Percentiles rank a stretch among this genome's conserved stretches.
Evolutionary conservation across 2,113 vertebrate species (phyloP).

Genomic region (Hippocampus mohnikei): DNA sequence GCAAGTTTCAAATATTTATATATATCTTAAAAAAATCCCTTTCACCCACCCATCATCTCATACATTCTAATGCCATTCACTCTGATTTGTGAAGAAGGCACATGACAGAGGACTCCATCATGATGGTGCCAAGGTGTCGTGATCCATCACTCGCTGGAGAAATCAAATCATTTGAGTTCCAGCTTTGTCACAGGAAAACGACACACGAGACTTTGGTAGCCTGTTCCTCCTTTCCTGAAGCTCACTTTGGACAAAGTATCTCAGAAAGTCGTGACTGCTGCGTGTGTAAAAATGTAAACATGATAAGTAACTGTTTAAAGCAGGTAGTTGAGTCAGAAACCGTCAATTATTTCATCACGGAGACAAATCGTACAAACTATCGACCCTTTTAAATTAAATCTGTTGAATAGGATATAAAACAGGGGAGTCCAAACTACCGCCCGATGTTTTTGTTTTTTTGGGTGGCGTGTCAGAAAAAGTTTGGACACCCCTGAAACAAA

Average conservation of each 20-base stretch:
- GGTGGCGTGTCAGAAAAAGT: neutral
- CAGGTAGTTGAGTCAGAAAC: neutral
- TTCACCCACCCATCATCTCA: neutral
- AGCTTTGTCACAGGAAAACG: constrained; percentile 13
- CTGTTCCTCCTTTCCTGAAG: neutral
- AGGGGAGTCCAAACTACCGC: neutral
- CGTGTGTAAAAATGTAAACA: constrained; percentile 43
- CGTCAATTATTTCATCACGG: constrained; percentile 3
- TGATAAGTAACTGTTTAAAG: constrained; percentile 32
- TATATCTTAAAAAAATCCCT: neutral
- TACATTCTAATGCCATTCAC: constrained; percentile 57
- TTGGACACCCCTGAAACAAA: neutral
- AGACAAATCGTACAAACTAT: constrained; percentile 16
- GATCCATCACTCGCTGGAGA: neutral
- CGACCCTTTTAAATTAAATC: constrained; percentile 37
- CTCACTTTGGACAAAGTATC: constrained; percentile 17
- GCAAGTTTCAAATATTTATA: constrained; percentile 32
- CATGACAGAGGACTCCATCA: constrained; percentile 7
- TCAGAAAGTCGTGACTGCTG: constrained; percentile 1
- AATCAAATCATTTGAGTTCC: constrained; percentile 12
- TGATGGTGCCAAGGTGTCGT: neutral
- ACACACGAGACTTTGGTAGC: constrained; percentile 40
- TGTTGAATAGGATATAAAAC: constrained; percentile 40
- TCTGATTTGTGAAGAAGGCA: constrained; percentile 54
- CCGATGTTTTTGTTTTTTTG: neutral